A percentile compares a stretch with the other conserved stretches of the same genome.
phyloP scores from a whole-genome alignment of 1,140 invertebrate species.

The Drosophila watanabei region DNA sequence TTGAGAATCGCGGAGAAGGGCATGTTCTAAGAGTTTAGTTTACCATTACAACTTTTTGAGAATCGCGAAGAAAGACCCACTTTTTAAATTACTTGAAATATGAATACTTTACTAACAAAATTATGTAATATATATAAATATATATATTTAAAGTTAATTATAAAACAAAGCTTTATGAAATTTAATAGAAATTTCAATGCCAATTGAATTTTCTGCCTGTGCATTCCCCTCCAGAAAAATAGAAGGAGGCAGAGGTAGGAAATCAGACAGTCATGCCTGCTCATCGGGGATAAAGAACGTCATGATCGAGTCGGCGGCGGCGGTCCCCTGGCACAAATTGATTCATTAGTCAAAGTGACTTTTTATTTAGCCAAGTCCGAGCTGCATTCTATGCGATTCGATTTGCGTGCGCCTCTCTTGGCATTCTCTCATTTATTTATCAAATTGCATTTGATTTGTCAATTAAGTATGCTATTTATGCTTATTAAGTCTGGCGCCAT shows the following conservation, averaged over 20 bases:
- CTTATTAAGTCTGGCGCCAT: constrained; percentile 64
- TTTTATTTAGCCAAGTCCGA: constrained; percentile 62
- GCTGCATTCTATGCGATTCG: constrained; percentile 44
- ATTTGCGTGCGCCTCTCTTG: constrained; percentile 28
- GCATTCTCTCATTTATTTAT: constrained; percentile 66
- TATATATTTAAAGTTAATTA: no score
- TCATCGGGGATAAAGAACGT: constrained; percentile 52
- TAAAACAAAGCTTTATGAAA: neutral
- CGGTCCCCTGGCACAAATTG: constrained; percentile 67
- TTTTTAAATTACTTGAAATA: neutral
- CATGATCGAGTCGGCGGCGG: constrained; percentile 62
- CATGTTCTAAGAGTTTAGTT: neutral
- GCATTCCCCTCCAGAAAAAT: constrained; percentile 2
- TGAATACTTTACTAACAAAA: neutral
- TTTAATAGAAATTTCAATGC: neutral
- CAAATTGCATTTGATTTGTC: constrained; percentile 81
- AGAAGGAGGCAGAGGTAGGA: neutral
- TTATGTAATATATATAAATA: neutral
- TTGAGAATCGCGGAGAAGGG: neutral
- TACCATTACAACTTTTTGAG: neutral
- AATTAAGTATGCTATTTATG: constrained; percentile 81
- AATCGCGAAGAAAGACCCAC: no score
- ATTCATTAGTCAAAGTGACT: constrained; percentile 84
- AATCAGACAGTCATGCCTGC: constrained; percentile 55
- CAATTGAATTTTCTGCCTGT: neutral